Evolutionary conservation across 2,888 invertebrate genomes (phyloP).

Genomic region (Catotricha subobsoleta): DNA sequence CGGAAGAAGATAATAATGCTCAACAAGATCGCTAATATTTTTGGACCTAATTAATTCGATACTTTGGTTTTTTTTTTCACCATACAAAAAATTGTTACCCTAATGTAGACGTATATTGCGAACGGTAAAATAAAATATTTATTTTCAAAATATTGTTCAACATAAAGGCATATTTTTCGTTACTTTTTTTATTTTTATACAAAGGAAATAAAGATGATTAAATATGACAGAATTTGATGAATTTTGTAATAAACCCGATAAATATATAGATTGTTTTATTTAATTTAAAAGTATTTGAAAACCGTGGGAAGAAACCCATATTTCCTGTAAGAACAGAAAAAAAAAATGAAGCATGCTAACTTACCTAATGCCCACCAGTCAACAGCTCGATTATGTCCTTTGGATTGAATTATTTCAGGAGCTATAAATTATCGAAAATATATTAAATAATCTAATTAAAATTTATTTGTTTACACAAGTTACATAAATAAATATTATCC

Average conservation of each 20-base stretch:
- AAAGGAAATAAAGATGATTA: not conserved
- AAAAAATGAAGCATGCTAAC: constrained; percentile 14
- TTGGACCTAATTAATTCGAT: too few species aligned
- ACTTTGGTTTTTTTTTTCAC: too few species aligned
- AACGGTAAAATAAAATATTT: too few species aligned
- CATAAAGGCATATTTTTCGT: too few species aligned
- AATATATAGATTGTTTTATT: not conserved
- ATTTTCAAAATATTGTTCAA: too few species aligned
- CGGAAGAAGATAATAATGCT: too few species aligned
- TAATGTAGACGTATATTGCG: too few species aligned
- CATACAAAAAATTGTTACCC: too few species aligned
- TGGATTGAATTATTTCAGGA: constrained; percentile 91
- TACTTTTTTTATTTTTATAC: too few species aligned
- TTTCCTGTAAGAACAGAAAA: not conserved
- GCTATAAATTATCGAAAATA: constrained; percentile 49
- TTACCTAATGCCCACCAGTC: constrained; percentile 97
- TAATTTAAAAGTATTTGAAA: not conserved
- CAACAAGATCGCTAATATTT: too few species aligned
- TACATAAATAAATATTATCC: not conserved
- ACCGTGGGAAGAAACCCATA: not conserved
- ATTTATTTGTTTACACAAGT: not conserved
- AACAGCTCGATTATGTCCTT: constrained; percentile 95
- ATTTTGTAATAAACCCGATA: not conserved
- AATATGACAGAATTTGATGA: not conserved
- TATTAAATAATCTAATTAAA: not conserved